Evolutionary conservation across 2,113 vertebrate genomes (phyloP), one percentile per base, ranked within the genome.

Genomic region (Vidua chalybeata): DNA sequence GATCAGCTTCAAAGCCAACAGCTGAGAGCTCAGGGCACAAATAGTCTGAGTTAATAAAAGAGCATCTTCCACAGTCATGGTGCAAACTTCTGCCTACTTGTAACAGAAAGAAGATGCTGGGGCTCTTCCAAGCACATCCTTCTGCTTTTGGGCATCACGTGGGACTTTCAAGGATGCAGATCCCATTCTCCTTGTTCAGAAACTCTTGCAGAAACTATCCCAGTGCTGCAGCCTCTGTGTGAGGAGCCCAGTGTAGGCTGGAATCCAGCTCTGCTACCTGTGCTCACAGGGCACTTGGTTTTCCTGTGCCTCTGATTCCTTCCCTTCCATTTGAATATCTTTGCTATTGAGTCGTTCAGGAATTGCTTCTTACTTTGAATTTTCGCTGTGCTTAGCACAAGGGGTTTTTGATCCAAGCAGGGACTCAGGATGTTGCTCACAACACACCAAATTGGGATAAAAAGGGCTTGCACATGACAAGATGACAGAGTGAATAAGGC

Each of bases 1-100:
- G 76, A 81, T 72, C 79, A 90, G 62, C 94, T 90, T 92, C 94
- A 90, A 87, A 97, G 92, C 80, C 9, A 49, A 31, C 7, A 84
- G 68, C 61, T 75, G 64, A 76, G 75, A 80, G 82, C 79, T 89
- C 75, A 59, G 88, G 73, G 88, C 80, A 73, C 94, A 94, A 89
- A 93, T 19, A 90, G 58, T 52, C 61, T 61, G 69, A 87, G 92
- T 66, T 69, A 88, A 94, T 87, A 78, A 88, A 94, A 90, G 80
- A 89, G 76, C 80, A 90, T 58, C 64, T 85, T 89, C 83, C 43
- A 46, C 54, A 84, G 56, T 31, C 3, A 2, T 48, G 61, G 23
- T 56, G 83, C 80, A 93, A 89, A 92, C n/a, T 87, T 75, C 46
- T 81, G 37, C 86, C 61, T 68, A 26, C 64, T 79, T 7, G 2